Percentiles rank a stretch among this genome's conserved stretches.
These are phyloP conservation scores for Adela reaumurella DNA, from an alignment of 2,888 invertebrate genomes.

Conservation along the genomic window DNA sequence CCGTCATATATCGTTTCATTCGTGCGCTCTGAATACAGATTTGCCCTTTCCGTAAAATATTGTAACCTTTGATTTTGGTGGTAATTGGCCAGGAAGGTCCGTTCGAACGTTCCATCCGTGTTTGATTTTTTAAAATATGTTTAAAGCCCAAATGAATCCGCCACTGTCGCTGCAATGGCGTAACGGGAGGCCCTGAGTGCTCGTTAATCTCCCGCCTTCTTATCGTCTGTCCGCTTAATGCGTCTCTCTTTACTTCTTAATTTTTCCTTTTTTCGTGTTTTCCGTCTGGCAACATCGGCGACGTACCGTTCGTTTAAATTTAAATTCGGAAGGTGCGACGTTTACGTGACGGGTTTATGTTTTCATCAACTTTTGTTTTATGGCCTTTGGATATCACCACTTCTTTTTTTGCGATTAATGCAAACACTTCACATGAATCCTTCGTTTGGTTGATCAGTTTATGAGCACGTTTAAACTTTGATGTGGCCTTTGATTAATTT, in stretches of 20 bases:
- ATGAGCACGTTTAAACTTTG: too few species aligned
- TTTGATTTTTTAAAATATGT: too few species aligned
- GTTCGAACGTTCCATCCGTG: too few species aligned
- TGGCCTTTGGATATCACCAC: not conserved
- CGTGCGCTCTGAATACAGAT: too few species aligned
- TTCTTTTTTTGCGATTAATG: not conserved
- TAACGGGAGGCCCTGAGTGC: constrained; percentile 32
- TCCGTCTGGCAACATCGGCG: constrained; percentile 15
- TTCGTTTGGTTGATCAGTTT: too few species aligned
- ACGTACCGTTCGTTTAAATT: not conserved
- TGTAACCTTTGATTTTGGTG: too few species aligned
- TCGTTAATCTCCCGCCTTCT: constrained; percentile 45
- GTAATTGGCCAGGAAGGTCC: too few species aligned
- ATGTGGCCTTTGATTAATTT: too few species aligned
- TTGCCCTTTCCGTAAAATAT: too few species aligned
- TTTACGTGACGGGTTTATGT: not conserved
- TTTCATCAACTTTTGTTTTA: not conserved
- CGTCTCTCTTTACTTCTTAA: constrained; percentile 46
- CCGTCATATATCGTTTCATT: too few species aligned
- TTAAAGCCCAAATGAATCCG: too few species aligned
- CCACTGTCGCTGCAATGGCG: constrained; percentile 22
- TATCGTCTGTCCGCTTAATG: constrained; percentile 52
- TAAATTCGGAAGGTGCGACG: not conserved
- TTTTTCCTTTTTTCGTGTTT: constrained; percentile 8
- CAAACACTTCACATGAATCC: too few species aligned